A percentile compares a stretch with the other conserved stretches of the same genome.
Conservation (phyloP, 2,888 invertebrate species). For the Crematogaster levior region DNA sequence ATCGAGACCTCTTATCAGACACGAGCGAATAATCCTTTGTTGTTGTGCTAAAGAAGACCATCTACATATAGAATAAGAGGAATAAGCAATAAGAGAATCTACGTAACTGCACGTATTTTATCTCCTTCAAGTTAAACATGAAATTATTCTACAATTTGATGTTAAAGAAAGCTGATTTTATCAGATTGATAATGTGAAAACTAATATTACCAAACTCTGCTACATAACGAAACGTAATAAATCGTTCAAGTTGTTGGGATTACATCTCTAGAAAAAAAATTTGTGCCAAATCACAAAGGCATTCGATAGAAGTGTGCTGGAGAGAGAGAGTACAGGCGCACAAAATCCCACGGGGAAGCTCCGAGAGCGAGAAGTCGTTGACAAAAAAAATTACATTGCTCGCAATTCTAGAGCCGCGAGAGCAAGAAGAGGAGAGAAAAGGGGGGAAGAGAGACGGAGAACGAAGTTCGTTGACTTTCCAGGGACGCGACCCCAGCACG, state of each 20-base stretch:
- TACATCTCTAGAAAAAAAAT: background rate
- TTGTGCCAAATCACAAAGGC: conserved; percentile 32
- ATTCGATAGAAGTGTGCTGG: conserved; percentile 6
- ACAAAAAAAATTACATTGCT: conserved; percentile 49
- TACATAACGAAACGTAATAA: background rate
- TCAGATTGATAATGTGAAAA: background rate
- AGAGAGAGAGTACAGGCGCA: conserved; percentile 13
- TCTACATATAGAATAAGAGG: background rate
- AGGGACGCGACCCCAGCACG: conserved; percentile 65
- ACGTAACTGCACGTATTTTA: background rate
- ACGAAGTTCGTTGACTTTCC: conserved; percentile 70
- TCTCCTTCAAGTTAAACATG: background rate
- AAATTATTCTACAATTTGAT: background rate
- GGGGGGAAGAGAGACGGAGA: conserved; percentile 20
- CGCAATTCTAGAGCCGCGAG: conserved; percentile 36
- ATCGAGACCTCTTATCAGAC: conserved; percentile 36
- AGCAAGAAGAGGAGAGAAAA: background rate
- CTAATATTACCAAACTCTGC: background rate
- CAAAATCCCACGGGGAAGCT: conserved; percentile 33
- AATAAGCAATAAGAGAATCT: conserved; percentile 9
- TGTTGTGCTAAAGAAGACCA: background rate
- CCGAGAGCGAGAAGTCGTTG: conserved; percentile 45
- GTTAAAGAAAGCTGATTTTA: too few relatives aligned
- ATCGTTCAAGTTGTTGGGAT: conserved; percentile 14
- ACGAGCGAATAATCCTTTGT: conserved; percentile 6